Base-by-base conservation (phyloP, 2,113 vertebrate species). In the Ariopsis seemanni region DNA sequence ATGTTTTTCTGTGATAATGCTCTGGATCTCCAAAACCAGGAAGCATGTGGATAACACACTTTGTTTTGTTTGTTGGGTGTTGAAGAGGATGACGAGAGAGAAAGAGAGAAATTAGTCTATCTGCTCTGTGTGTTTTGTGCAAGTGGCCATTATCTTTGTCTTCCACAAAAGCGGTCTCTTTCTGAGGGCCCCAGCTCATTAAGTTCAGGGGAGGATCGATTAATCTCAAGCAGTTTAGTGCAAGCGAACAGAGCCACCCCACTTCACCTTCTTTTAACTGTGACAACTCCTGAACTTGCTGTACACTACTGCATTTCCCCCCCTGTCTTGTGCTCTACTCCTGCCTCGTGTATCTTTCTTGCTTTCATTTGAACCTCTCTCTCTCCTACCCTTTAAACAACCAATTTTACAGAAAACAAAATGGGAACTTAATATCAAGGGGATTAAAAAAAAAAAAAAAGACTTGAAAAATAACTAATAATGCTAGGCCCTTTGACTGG, bases 181-280 rank as follows among this genome's bases (percentile, higher is more conserved):
- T 94, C 91, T 93, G 15, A 58, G 77, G 75, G 91, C 93, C 91
- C 88, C 91, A 93, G 90, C 92, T 94, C 94, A 94, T 94, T 95
- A 94, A 93, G 92, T 93, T 94, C 92, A 92, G 90, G 91, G 92
- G 86, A 86, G 63, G 89, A 94, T 93, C 94, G 94, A 94, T 94
- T 94, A 94, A 94, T 95, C 94, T 89, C 93, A 93, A 94, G 91
- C 91, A 93, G 93, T 94, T 63, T 94, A 94, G 90, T 87, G 83
- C 90, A 94, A 93, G 91, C 92, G 92, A 92, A 91, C 91, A 90
- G 89, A 88, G 91, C 90, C 72, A 77, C 87, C 89, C 89, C 75
- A 85, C 91, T 93, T 91, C 86, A 67, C 77, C 89, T 88, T 69
- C 81, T 85, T 88, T 82, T 80, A 87, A 90, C 69, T 48, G 72